These are phyloP conservation scores for Coreius guichenoti DNA, from an alignment of 2,797 vertebrate species.

Conservation along the genomic window DNA sequence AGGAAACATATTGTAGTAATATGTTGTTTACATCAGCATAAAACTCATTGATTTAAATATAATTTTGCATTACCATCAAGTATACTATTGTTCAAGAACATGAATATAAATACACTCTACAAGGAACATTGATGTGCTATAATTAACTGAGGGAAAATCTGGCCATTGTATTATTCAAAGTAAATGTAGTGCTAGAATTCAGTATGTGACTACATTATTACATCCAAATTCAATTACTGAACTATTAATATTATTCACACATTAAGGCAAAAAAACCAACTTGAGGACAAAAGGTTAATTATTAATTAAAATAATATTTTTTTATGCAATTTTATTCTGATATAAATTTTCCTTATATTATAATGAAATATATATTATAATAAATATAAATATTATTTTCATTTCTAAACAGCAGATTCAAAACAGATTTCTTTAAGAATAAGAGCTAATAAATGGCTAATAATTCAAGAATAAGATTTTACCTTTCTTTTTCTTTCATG, in stretches of 20 bases:
- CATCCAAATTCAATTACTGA: neutral
- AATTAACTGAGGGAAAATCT: neutral
- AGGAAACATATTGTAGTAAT: neutral
- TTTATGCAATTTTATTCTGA: neutral
- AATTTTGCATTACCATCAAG: neutral
- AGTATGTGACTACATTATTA: neutral
- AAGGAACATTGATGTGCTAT: neutral
- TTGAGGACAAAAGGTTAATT: neutral
- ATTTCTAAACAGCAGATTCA: neutral
- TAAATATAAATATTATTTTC: neutral
- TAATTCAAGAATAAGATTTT: conserved; percentile 55
- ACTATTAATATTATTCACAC: neutral
- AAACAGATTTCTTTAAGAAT: neutral
- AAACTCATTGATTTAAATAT: neutral
- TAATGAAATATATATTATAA: neutral
- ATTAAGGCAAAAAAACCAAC: neutral
- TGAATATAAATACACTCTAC: neutral
- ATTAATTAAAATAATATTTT: neutral
- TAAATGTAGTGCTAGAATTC: neutral
- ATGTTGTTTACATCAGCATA: neutral
- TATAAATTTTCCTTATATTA: neutral
- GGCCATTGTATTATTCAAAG: neutral
- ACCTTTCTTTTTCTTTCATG: conserved; percentile 73
- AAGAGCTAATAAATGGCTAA: neutral
- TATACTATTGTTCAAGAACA: neutral